These are phyloP conservation scores for Chiridota heheva DNA, from an alignment of 35 echinoderm and acorn worm genomes.

Conservation along the genomic window DNA sequence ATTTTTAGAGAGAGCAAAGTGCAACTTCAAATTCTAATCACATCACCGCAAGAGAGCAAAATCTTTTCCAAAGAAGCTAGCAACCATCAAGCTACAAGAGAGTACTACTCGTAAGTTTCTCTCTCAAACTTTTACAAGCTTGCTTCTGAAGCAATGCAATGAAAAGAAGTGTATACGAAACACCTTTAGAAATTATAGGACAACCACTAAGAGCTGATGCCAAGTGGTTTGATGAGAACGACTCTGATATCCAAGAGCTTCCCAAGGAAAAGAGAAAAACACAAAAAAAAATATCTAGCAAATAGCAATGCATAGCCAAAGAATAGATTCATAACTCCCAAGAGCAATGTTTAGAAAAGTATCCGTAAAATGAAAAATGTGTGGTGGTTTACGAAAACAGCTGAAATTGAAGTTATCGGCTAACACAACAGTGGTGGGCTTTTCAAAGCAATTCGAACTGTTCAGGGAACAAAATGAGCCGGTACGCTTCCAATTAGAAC, in stretches of 20 bases:
- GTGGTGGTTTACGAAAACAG: background rate
- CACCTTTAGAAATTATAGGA: constrained; percentile 33
- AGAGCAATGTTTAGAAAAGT: no score
- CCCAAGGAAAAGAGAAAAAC: constrained; percentile 21
- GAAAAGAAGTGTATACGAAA: constrained; percentile 16
- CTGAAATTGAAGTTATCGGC: background rate
- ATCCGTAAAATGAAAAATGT: no score
- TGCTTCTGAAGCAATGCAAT: background rate
- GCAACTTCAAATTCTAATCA: constrained; percentile 21
- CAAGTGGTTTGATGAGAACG: constrained; percentile 38
- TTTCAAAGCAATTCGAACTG: background rate
- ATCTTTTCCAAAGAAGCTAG: constrained; percentile 14
- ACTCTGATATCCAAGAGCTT: constrained; percentile 40
- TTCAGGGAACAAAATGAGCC: background rate
- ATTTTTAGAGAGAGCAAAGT: constrained; percentile 25
- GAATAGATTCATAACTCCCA: no score
- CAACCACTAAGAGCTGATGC: constrained; percentile 3
- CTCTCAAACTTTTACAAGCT: background rate
- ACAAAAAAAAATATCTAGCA: no score
- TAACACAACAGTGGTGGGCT: background rate
- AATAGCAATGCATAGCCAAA: no score
- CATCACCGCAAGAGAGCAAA: constrained; percentile 31
- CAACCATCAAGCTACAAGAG: background rate
- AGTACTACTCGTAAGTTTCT: background rate
- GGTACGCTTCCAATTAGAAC: background rate